phyloP scores from a whole-genome alignment of 2,888 invertebrate genomes.

The Dorcus hopei region DNA sequence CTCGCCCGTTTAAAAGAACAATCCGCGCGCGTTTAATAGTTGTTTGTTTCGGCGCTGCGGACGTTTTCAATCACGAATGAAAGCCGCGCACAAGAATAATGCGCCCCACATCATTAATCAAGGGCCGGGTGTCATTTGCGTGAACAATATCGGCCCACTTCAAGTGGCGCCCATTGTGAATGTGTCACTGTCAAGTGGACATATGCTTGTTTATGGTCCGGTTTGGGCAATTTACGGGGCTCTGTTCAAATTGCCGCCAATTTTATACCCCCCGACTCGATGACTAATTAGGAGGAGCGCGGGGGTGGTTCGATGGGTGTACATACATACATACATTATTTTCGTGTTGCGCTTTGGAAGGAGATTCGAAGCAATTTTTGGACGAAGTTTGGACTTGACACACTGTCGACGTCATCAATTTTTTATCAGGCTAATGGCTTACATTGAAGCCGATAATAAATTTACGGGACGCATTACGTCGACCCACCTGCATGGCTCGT shows the following conservation, averaged over 20 bases:
- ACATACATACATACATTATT: too few species aligned
- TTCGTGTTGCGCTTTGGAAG: too few species aligned
- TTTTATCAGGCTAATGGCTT: conserved; percentile 8
- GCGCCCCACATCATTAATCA: conserved; percentile 32
- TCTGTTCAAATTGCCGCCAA: conserved; percentile 17
- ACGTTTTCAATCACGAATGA: conserved; percentile 26
- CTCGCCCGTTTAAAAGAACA: conserved; percentile 19
- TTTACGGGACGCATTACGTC: conserved; percentile 5
- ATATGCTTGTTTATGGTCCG: conserved; percentile 18
- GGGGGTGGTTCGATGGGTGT: too few species aligned
- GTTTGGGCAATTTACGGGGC: conserved; percentile 16
- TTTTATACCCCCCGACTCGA: not conserved
- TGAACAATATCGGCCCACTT: conserved; percentile 32
- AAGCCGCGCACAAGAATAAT: conserved; percentile 27
- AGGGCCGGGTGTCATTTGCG: conserved; percentile 30
- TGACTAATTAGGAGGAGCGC: too few species aligned
- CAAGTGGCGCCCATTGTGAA: conserved; percentile 31
- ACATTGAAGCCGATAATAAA: conserved; percentile 15
- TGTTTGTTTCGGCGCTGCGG: conserved; percentile 20
- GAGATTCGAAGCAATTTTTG: too few species aligned
- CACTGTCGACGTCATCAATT: too few species aligned
- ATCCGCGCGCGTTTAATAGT: conserved; percentile 23
- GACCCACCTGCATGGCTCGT: not conserved
- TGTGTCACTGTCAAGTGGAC: conserved; percentile 29
- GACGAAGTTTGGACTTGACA: too few species aligned